Base-by-base conservation (phyloP, 2,888 invertebrate genomes). In the Oligia latruncula region DNA sequence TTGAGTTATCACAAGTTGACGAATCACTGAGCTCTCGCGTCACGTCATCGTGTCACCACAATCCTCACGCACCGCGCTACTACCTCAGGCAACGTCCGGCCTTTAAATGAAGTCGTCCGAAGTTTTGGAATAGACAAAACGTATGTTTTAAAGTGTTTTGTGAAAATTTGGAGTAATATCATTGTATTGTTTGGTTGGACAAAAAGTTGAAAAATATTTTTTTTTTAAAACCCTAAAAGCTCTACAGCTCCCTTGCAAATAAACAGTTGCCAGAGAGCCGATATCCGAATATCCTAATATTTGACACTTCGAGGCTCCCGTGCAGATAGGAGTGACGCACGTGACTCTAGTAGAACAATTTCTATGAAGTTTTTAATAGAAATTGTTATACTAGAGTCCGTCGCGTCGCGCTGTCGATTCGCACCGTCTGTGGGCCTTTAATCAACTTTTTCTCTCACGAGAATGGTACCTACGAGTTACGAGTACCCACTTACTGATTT, bases 41-140 rank as follows among this genome's bases (percentile, higher is more conserved):
- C 49, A 13, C 13, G 35, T 35, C 35, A 35, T 29, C 1, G 29
- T 29, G 46, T 46, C 46, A 46, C 46, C 13, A 46, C 46, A 46
- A 11, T 3, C 13, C 49, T 13, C 49, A 3, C 49, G 49, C 49
- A 49, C 13, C 49, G 49, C 13, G 49, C 13, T 49, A 2, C 49
- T 49, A 49, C 13, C 13, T 49, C 13, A 49, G 49, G 49, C 49
- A 49, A 13, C 13, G 49, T 49, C 13, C 11, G 9, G 9, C 4
- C 11, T 49, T 4, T 55, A 40, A 85, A 74, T 62, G 74, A 60
- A 67, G 71, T 43, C 29, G 35, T 64, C 17, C 74, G 43, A 65
- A 46, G 52, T 40, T 74, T 55, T 52, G 49, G 20, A 62, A 62
- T 11, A 17, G 40, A 43, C 5, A 9, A 4, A 20, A 55, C 35